Evolutionary conservation across 2,113 vertebrate species (phyloP).

Genomic region (Picathartes gymnocephalus): DNA sequence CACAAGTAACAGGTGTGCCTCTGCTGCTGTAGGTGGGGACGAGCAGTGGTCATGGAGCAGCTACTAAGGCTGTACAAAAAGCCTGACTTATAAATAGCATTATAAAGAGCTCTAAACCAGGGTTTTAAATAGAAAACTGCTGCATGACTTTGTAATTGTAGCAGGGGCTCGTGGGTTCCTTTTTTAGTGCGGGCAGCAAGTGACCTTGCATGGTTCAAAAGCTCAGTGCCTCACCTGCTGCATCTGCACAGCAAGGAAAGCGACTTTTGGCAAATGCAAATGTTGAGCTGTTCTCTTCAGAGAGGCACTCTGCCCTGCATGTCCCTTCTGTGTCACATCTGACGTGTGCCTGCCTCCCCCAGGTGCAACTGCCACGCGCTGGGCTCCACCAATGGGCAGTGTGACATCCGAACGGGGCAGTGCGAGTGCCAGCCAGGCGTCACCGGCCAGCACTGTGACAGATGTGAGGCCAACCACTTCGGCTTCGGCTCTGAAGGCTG

Average conservation of each 20-base stretch:
- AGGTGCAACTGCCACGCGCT: conserved; percentile 90
- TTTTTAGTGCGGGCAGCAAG: conserved; percentile 11
- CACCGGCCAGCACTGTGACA: conserved; percentile 81
- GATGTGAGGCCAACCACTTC: conserved; percentile 92
- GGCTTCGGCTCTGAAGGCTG: conserved; percentile 91
- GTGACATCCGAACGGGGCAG: conserved; percentile 86
- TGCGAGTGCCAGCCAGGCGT: conserved; percentile 96
- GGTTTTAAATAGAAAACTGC: conserved; percentile 46
- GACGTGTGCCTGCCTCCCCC: background rate
- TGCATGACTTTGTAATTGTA: background rate
- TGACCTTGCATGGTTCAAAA: background rate
- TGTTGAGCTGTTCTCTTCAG: background rate
- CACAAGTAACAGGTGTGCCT: background rate
- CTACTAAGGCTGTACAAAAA: background rate
- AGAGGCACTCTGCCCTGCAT: accelerated
- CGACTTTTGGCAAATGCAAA: background rate
- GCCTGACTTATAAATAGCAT: conserved; percentile 10
- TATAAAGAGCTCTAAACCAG: conserved; percentile 15
- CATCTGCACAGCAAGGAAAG: background rate
- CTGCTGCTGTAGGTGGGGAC: background rate
- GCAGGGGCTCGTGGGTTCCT: background rate
- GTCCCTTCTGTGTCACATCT: background rate
- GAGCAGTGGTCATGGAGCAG: background rate
- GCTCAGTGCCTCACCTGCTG: background rate
- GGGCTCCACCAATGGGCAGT: conserved; percentile 91